A percentile compares a stretch with the other conserved stretches of the same genome.
These are phyloP conservation scores for Dasyornis broadbenti DNA, from an alignment of 2,113 vertebrate species.

Conservation along the genomic window DNA sequence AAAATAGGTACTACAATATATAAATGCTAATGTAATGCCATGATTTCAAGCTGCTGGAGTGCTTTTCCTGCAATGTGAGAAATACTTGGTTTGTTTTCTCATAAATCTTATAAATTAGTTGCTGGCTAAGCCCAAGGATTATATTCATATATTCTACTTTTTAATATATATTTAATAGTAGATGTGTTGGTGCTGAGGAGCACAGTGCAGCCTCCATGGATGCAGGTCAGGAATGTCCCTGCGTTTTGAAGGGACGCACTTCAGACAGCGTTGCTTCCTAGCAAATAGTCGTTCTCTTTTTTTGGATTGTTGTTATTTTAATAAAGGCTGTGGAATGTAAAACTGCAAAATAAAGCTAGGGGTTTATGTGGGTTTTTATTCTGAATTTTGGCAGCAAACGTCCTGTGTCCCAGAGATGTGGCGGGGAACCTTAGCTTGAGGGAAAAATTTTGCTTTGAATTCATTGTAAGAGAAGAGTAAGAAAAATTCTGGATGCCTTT, in stretches of 20 bases:
- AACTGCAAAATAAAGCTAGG: background rate
- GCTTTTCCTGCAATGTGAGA: background rate
- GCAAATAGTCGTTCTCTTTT: background rate
- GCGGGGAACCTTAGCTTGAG: background rate
- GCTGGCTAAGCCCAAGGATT: background rate
- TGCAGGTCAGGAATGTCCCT: background rate
- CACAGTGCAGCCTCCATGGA: background rate
- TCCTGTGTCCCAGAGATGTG: background rate
- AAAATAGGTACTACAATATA: background rate
- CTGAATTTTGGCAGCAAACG: background rate
- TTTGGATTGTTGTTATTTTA: background rate
- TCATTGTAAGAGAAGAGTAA: background rate
- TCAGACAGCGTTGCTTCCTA: background rate
- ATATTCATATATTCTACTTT: too few relatives aligned
- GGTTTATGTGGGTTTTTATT: rapidly evolving
- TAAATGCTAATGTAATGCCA: background rate
- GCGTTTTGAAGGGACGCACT: background rate
- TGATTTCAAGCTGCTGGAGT: background rate
- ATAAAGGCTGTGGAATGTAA: background rate
- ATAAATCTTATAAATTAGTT: background rate
- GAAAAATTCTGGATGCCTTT: background rate
- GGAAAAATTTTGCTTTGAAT: background rate
- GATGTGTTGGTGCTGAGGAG: background rate
- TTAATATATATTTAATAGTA: background rate
- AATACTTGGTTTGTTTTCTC: background rate